These are phyloP conservation scores for Xyrauchen texanus DNA, from an alignment of 2,113 vertebrate species.

Conservation along the genomic window DNA sequence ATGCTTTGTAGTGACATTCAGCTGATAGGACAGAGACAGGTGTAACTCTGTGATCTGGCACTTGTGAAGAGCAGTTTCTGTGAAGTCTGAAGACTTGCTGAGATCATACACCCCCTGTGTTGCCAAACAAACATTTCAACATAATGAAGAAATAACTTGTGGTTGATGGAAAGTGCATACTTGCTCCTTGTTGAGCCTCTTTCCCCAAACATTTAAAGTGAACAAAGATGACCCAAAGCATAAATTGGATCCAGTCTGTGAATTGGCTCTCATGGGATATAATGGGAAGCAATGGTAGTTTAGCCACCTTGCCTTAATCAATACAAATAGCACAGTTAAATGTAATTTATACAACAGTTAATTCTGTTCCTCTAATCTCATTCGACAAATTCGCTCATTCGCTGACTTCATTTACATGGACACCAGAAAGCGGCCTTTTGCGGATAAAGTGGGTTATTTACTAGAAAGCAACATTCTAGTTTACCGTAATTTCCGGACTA, in stretches of 20 bases:
- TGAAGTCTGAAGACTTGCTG: slow-evolving; percentile 36
- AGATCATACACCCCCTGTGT: slow-evolving; percentile 33
- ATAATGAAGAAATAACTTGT: slow-evolving; percentile 12
- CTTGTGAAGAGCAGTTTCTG: slow-evolving; percentile 20
- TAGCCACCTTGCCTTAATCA: too few relatives aligned
- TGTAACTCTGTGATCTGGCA: slow-evolving; percentile 47
- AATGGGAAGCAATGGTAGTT: not conserved
- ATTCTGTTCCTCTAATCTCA: too few relatives aligned
- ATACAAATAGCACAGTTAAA: too few relatives aligned
- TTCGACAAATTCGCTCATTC: too few relatives aligned
- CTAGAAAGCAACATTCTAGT: too few relatives aligned
- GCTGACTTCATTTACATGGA: too few relatives aligned
- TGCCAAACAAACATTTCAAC: slow-evolving; percentile 25
- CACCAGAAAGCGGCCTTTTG: too few relatives aligned
- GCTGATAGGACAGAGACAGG: slow-evolving; percentile 21
- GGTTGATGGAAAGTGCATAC: slow-evolving; percentile 28
- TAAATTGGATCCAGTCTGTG: not conserved
- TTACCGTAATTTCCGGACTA: too few relatives aligned
- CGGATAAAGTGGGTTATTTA: too few relatives aligned
- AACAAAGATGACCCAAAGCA: not conserved
- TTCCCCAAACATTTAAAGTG: not conserved
- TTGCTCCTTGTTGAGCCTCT: slow-evolving; percentile 12
- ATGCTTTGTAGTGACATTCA: slow-evolving; percentile 33
- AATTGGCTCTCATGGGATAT: not conserved
- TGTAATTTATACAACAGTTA: too few relatives aligned